phyloP scores from a whole-genome alignment of 2,797 vertebrate species.

The Dryobates pubescens region DNA sequence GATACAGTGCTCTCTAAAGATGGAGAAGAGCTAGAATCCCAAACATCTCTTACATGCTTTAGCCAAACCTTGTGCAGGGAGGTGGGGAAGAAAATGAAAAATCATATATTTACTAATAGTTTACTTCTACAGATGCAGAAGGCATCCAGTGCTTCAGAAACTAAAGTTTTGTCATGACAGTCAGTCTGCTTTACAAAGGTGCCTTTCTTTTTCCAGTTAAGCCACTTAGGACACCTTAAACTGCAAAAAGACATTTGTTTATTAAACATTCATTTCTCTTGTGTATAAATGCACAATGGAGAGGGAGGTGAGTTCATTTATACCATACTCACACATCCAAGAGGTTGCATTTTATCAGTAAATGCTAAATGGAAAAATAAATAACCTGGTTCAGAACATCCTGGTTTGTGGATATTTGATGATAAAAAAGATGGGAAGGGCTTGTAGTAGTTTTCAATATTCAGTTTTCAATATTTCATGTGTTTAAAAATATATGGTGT shows the following conservation, averaged over 20 bases:
- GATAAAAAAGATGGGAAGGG: background rate
- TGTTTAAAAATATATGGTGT: background rate
- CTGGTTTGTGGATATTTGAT: background rate
- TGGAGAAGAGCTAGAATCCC: background rate
- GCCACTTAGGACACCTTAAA: background rate
- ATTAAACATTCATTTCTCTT: background rate
- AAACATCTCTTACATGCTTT: background rate
- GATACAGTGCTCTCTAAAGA: background rate
- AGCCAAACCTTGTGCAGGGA: background rate
- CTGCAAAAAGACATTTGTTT: background rate
- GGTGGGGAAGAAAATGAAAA: background rate
- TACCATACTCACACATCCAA: background rate
- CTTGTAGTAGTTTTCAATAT: background rate
- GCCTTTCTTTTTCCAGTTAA: conserved; percentile 1
- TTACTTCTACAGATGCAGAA: background rate
- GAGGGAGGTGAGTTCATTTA: background rate
- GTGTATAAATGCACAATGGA: background rate
- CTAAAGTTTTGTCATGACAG: background rate
- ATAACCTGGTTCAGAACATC: background rate
- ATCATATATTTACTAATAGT: background rate
- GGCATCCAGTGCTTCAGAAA: background rate
- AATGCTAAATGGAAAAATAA: background rate
- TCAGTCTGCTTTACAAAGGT: background rate
- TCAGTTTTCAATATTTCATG: too few relatives aligned
- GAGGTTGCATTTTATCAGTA: background rate